Conservation (phyloP, 2,113 vertebrate species). For the Neodon shergylaensis region DNA sequence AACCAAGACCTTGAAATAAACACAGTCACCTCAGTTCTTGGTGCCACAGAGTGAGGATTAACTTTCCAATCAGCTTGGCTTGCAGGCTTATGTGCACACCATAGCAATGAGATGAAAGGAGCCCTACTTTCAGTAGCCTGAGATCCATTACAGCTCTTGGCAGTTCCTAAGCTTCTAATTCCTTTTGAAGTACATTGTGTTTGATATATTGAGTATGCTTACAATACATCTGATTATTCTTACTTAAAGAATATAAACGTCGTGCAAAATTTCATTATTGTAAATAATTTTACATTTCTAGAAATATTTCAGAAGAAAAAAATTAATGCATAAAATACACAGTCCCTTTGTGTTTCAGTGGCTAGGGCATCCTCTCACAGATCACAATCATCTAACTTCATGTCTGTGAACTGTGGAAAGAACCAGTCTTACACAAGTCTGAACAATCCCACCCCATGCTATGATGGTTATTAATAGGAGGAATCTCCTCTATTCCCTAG, state of each 20-base stretch:
- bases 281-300: slow-evolving; percentile 44
- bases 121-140: not conserved
- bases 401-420: not conserved
- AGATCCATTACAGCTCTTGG: not conserved
- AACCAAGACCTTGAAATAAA: slow-evolving; percentile 76
- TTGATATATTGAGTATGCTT: slow-evolving; percentile 15
- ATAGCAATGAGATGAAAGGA: slow-evolving; percentile 31
- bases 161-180: slow-evolving; percentile 19
- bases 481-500: not conserved
- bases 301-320: slow-evolving; percentile 25
- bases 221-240: not conserved
- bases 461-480: not conserved
- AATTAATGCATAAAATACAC: not conserved
- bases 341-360: slow-evolving; percentile 42
- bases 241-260: slow-evolving; percentile 14
- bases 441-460: not conserved
- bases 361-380: not conserved
- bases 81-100: not conserved
- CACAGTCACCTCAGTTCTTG: slow-evolving; percentile 62
- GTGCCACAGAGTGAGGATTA: slow-evolving; percentile 35
- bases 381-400: not conserved
- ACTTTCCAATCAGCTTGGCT: slow-evolving; percentile 42
- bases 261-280: not conserved
- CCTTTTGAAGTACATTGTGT: slow-evolving; percentile 4
- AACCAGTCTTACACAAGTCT: not conserved